These are phyloP conservation scores for Pygocentrus nattereri DNA, from an alignment of 2,797 vertebrate species.

Conservation along the genomic window DNA sequence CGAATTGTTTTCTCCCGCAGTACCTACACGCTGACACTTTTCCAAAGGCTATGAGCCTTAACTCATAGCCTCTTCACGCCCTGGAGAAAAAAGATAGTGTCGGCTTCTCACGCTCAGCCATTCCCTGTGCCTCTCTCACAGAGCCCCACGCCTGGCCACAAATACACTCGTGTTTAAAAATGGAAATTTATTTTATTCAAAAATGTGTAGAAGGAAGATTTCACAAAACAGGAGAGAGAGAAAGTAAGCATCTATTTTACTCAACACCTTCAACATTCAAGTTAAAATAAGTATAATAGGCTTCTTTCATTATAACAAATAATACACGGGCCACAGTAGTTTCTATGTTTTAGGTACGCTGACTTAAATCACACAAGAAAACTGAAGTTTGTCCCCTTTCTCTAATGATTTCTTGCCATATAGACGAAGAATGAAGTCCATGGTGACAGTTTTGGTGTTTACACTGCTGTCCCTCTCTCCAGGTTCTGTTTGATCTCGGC, in stretches of 20 bases:
- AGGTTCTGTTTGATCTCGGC: constrained; percentile 98
- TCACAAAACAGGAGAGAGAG: background rate
- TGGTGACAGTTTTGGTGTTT: constrained; percentile 49
- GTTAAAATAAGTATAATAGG: background rate
- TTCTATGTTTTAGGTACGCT: background rate
- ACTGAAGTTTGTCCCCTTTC: background rate
- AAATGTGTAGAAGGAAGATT: background rate
- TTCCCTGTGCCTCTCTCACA: background rate
- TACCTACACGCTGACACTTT: constrained; percentile 60
- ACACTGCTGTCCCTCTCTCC: constrained; percentile 96
- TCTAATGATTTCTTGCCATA: background rate
- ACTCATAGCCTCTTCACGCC: constrained; percentile 43
- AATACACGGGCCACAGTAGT: background rate
- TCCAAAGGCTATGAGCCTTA: constrained; percentile 52
- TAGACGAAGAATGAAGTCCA: background rate
- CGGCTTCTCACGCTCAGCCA: constrained; percentile 64
- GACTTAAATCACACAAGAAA: background rate
- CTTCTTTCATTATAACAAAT: background rate
- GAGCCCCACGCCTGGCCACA: background rate
- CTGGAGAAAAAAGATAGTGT: constrained; percentile 48
- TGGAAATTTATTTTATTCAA: background rate
- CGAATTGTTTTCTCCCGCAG: constrained; percentile 57
- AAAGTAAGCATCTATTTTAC: background rate
- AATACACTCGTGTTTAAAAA: background rate
- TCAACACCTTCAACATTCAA: no score